Evolutionary conservation across 2,113 vertebrate species (phyloP).

Genomic region (human (Homo sapiens)): GRCh38 chr4:14366001-14366500

Average conservation of each 20-base stretch:
- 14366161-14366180: not conserved
- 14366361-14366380: not conserved
- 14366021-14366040: not conserved
- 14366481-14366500: not conserved
- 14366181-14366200: not conserved
- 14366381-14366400: accelerated
- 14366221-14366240: too few relatives aligned
- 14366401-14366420: not conserved
- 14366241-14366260: not conserved
- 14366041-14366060: not conserved
- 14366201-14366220: not conserved
- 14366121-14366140: not conserved
- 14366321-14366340: not conserved
- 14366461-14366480: not conserved
- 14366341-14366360: not conserved
- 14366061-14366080: not conserved
- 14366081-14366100: not conserved
- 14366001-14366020: not conserved
- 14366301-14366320: not conserved
- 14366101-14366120: not conserved
- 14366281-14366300: not conserved
- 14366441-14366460: not conserved
- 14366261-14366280: not conserved
- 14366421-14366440: too few relatives aligned
- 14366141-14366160: not conserved